These are phyloP conservation scores for Morpho achilles DNA, from an alignment of 2,888 invertebrate genomes.

Conservation along the genomic window DNA sequence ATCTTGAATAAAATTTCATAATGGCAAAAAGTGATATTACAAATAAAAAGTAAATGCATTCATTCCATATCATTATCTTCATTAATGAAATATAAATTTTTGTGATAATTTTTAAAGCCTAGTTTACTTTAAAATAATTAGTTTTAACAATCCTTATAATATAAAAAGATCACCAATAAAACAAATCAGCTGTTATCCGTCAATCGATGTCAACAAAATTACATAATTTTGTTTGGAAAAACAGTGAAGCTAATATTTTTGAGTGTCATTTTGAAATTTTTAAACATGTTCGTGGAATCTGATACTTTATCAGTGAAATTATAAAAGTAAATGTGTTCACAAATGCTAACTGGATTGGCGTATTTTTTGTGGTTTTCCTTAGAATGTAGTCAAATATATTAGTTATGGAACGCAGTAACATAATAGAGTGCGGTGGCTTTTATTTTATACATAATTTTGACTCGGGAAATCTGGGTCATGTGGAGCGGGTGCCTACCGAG, in stretches of 20 bases:
- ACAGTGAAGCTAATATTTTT: conserved; percentile 71
- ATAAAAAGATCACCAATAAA: conserved; percentile 70
- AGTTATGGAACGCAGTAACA: conserved; percentile 71
- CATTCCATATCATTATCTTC: conserved; percentile 12
- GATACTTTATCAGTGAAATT: conserved; percentile 58
- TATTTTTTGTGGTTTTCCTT: conserved; percentile 53
- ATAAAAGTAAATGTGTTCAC: conserved; percentile 51
- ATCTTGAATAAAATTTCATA: conserved; percentile 67
- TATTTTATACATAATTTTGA: conserved; percentile 93
- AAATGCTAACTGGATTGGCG: conserved; percentile 48
- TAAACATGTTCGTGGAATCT: conserved; percentile 61
- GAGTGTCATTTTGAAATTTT: conserved; percentile 66
- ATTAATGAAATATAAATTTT: conserved; percentile 24
- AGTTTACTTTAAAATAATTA: conserved; percentile 17
- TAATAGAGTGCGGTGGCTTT: conserved; percentile 85
- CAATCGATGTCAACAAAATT: conserved; percentile 81
- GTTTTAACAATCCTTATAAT: conserved; percentile 33
- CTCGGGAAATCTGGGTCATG: conserved; percentile 92
- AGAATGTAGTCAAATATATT: conserved; percentile 67
- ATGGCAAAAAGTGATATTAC: conserved; percentile 58
- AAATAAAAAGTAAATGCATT: conserved; percentile 58
- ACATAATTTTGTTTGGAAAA: conserved; percentile 80
- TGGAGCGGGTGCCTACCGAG: conserved; percentile 84
- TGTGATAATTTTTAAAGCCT: conserved; percentile 20
- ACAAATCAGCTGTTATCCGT: conserved; percentile 79